Percentiles rank a stretch among this genome's conserved stretches.
Conservation (phyloP, 64 coral and sea anemone species). For the Platygyra sinensis region DNA sequence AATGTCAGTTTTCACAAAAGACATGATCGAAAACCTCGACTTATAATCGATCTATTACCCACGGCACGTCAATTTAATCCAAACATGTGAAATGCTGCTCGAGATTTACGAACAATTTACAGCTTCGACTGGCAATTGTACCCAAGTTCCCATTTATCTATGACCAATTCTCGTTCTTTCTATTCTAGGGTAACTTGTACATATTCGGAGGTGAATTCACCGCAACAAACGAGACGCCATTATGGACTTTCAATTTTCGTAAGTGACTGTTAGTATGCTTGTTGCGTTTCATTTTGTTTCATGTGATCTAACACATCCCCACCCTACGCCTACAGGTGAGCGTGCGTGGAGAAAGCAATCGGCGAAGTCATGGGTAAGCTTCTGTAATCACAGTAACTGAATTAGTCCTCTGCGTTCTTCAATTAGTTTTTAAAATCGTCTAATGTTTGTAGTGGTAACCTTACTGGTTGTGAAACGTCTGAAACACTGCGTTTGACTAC, state of each 20-base stretch:
- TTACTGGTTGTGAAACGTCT: neutral
- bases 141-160: no score
- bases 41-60: no score
- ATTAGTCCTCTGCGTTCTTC: no score
- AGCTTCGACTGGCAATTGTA: no score
- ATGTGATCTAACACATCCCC: neutral
- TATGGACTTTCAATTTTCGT: slow-evolving; percentile 85
- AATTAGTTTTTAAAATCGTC: neutral
- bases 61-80: no score
- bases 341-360: slow-evolving; percentile 18
- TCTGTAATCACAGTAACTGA: neutral
- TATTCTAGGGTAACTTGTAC: slow-evolving; percentile 77
- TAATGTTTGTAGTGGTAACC: neutral
- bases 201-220: slow-evolving; percentile 97
- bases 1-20: no score
- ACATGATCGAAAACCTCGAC: no score
- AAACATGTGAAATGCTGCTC: no score
- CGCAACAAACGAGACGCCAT: slow-evolving; percentile 67
- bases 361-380: slow-evolving; percentile 31
- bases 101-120: no score
- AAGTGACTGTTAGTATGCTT: neutral
- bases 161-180: neutral
- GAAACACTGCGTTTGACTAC: no score
- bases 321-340: neutral
- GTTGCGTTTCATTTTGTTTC: neutral